Conservation (phyloP, 2,797 vertebrate genomes). For the Sebastes taczanowskii region DNA sequence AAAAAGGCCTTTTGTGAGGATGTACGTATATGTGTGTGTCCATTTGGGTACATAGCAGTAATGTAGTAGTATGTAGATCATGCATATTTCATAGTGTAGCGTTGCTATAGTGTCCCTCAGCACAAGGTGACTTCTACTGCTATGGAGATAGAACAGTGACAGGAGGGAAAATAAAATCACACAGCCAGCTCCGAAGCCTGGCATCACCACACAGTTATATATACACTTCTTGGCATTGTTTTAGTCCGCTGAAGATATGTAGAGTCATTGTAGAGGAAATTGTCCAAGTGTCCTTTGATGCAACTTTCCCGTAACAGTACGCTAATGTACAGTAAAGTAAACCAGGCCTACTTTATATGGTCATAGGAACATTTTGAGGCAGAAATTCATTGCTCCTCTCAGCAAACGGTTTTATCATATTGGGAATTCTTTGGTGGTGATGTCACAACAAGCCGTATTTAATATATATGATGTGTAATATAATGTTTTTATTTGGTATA, state of each 20-base stretch:
- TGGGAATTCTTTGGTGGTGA: background rate
- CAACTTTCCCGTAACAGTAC: background rate
- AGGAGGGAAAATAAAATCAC: background rate
- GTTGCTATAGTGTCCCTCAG: background rate
- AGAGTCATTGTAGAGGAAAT: background rate
- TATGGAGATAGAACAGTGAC: background rate
- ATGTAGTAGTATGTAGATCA: background rate
- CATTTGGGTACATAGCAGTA: background rate
- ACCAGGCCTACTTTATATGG: too few species aligned
- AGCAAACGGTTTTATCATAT: background rate
- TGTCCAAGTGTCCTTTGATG: background rate
- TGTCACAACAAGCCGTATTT: background rate
- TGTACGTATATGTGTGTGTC: background rate
- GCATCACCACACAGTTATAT: background rate
- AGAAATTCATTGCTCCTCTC: background rate
- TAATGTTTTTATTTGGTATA: background rate
- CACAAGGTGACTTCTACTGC: constrained; percentile 13
- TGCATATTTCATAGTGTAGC: background rate
- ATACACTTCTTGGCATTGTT: background rate
- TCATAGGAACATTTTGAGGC: too few species aligned
- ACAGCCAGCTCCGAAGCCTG: background rate
- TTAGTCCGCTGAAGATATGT: background rate
- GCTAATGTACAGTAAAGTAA: background rate
- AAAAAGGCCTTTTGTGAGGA: constrained; percentile 6
- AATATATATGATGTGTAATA: background rate